Evolutionary conservation across 2,113 vertebrate genomes (phyloP).

Genomic region (Tamias sibiricus): DNA sequence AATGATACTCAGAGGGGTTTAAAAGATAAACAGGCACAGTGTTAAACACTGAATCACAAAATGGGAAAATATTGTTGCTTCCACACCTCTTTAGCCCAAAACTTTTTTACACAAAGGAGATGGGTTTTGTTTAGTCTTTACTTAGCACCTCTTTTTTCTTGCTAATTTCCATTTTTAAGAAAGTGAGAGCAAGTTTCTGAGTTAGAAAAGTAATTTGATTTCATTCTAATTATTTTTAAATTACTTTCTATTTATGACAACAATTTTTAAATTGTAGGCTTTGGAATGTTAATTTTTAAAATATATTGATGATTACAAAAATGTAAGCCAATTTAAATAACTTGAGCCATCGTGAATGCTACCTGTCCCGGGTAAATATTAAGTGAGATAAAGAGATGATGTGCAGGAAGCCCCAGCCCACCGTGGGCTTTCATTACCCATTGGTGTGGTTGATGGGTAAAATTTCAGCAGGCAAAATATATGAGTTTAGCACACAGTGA

Average conservation of each 20-base stretch:
- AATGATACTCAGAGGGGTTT: not conserved
- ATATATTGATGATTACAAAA: not conserved
- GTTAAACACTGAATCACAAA: not conserved
- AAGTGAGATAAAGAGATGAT: not conserved
- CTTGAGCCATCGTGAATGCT: not conserved
- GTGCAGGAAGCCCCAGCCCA: not conserved
- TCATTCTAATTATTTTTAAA: conserved; percentile 19
- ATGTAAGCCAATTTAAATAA: not conserved
- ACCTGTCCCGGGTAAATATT: not conserved
- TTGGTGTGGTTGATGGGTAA: fast-evolving
- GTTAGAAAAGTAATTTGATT: not conserved
- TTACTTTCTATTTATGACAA: not conserved
- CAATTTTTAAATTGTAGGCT: conserved; percentile 23
- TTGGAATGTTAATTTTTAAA: not conserved
- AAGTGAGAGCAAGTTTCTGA: not conserved
- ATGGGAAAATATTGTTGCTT: conserved; percentile 14
- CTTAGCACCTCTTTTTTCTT: not conserved
- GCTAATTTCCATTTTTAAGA: conserved; percentile 5
- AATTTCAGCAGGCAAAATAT: not conserved
- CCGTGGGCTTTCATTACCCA: fast-evolving
- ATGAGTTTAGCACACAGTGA: not conserved
- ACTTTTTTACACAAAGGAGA: not conserved
- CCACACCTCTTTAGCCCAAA: not conserved
- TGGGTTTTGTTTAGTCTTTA: not conserved
- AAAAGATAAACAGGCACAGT: not conserved